Evolutionary conservation across 2,113 vertebrate species (phyloP).

Genomic region (Gasterosteus aculeatus): DNA sequence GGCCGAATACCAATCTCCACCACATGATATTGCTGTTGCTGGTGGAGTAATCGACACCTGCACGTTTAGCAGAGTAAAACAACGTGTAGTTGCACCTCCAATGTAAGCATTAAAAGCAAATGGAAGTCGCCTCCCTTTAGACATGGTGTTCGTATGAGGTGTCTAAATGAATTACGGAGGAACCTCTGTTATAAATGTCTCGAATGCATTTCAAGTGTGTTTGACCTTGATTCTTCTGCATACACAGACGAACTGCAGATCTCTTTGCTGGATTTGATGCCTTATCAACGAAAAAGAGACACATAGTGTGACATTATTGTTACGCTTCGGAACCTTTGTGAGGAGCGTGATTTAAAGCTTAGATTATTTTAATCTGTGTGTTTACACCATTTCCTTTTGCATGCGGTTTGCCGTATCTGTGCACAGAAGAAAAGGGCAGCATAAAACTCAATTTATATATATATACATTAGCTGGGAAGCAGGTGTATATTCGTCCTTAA

Average conservation of each 20-base stretch:
- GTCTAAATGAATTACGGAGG: not conserved
- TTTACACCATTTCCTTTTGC: not conserved
- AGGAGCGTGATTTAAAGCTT: conserved; percentile 27
- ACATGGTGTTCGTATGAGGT: not conserved
- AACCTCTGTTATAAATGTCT: not conserved
- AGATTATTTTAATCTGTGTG: not conserved
- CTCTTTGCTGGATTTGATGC: not conserved
- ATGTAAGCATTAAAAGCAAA: not conserved
- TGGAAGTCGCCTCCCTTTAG: not conserved
- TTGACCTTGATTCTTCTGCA: not conserved
- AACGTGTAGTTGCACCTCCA: not conserved
- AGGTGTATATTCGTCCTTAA: conserved; percentile 24
- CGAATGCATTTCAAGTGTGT: conserved; percentile 18
- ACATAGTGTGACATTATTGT: conserved; percentile 11
- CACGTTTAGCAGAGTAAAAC: not conserved
- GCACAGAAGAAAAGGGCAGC: not conserved
- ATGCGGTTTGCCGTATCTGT: not conserved
- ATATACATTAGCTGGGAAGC: conserved; percentile 16
- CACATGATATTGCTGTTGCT: not conserved
- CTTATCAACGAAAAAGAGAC: not conserved
- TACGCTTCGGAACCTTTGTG: conserved; percentile 2
- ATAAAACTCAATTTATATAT: conserved; percentile 13
- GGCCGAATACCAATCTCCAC: not conserved
- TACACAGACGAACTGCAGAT: not conserved
- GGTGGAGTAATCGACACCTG: not conserved